These are phyloP conservation scores for Drosophila seguyi DNA, from an alignment of 1,140 invertebrate genomes.

Conservation along the genomic window DNA sequence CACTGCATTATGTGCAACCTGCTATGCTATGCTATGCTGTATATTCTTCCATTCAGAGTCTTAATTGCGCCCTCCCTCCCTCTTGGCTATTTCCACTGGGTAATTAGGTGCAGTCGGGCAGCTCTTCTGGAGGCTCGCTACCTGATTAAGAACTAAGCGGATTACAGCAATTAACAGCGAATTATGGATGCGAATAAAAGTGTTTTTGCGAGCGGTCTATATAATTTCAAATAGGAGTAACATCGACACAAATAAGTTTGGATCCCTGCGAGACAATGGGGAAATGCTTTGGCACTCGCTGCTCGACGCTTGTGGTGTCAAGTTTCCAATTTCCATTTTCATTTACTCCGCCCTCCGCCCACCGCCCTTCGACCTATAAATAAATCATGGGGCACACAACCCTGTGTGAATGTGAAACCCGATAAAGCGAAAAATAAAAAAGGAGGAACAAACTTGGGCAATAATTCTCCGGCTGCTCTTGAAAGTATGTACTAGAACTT, in stretches of 20 bases:
- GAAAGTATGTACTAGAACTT: slow-evolving; percentile 33
- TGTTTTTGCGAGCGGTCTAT: slow-evolving; percentile 5
- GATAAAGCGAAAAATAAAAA: slow-evolving; percentile 39
- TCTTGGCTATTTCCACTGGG: slow-evolving; percentile 14
- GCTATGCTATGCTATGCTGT: slow-evolving; percentile 21
- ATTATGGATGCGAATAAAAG: slow-evolving; percentile 35
- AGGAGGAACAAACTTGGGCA: slow-evolving; percentile 30
- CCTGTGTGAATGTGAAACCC: slow-evolving; percentile 51
- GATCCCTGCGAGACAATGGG: slow-evolving; percentile 24
- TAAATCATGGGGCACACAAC: slow-evolving; percentile 46
- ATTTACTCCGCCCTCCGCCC: slow-evolving; percentile 21
- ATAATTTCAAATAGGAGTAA: neutral
- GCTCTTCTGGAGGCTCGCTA: slow-evolving; percentile 23
- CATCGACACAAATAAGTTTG: slow-evolving; percentile 10
- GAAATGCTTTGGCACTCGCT: slow-evolving; percentile 51
- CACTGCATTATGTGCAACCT: slow-evolving; percentile 44
- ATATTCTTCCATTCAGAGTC: slow-evolving; percentile 15
- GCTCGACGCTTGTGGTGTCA: slow-evolving; percentile 5
- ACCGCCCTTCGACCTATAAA: slow-evolving; percentile 39
- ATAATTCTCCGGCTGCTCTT: slow-evolving; percentile 43
- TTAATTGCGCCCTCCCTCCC: slow-evolving; percentile 39
- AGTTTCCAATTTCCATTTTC: slow-evolving; percentile 61
- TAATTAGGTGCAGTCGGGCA: slow-evolving; percentile 47
- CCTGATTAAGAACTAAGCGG: slow-evolving; percentile 63
- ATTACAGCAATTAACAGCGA: slow-evolving; percentile 68